phyloP scores from a whole-genome alignment of 2,888 invertebrate species.

The Drepanosiphum platanoidis region DNA sequence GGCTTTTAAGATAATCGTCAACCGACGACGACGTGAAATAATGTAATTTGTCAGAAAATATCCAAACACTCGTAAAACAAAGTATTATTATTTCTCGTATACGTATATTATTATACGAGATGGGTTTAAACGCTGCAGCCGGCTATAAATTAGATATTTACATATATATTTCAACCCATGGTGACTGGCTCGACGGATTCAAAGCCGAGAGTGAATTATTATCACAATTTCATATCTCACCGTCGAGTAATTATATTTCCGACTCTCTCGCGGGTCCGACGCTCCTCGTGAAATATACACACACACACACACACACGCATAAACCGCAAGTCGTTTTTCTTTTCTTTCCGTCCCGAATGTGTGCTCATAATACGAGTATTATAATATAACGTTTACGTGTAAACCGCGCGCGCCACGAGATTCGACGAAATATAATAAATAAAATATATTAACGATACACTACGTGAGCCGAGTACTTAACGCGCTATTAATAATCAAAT shows the following conservation, averaged over 20 bases:
- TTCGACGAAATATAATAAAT: slow-evolving; percentile 25
- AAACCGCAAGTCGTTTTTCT: background rate
- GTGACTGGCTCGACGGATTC: slow-evolving; percentile 31
- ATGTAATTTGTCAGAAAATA: slow-evolving; percentile 31
- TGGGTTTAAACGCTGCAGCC: slow-evolving; percentile 13
- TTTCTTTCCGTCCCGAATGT: too few relatives aligned
- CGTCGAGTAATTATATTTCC: slow-evolving; percentile 40
- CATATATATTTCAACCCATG: background rate
- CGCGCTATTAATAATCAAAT: slow-evolving; percentile 24
- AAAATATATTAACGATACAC: slow-evolving; percentile 25
- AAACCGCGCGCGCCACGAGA: background rate
- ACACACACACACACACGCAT: too few relatives aligned
- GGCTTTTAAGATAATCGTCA: slow-evolving; percentile 35
- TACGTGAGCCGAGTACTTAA: slow-evolving; percentile 3
- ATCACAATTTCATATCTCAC: slow-evolving; percentile 37
- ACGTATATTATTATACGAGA: background rate
- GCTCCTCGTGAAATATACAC: background rate
- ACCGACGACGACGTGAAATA: slow-evolving; percentile 8
- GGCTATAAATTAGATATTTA: background rate
- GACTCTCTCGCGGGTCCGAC: slow-evolving; percentile 3
- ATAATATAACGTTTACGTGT: background rate
- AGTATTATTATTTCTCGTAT: slow-evolving; percentile 10
- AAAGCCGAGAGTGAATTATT: slow-evolving; percentile 41
- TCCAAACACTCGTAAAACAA: slow-evolving; percentile 43
- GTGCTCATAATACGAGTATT: too few relatives aligned